phyloP scores from a whole-genome alignment of 2,888 invertebrate species.

The Agelastica alni region DNA sequence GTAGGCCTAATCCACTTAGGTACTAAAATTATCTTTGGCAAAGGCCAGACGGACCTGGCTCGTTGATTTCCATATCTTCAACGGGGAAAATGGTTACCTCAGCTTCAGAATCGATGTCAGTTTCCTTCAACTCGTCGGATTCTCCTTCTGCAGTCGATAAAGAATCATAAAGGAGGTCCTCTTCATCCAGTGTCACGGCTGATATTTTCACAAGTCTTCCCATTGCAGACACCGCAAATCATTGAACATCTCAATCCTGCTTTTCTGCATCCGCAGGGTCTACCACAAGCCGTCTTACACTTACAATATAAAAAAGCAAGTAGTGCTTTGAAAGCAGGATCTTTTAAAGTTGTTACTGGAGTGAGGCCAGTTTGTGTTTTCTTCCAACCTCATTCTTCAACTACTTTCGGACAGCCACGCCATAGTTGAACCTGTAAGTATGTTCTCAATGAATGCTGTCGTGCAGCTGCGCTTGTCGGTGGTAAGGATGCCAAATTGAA shows the following conservation, averaged over 20 bases:
- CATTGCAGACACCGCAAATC: slow-evolving; percentile 10
- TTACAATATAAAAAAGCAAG: slow-evolving; percentile 2
- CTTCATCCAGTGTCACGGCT: neutral
- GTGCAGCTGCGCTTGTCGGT: slow-evolving; percentile 2
- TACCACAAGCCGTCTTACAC: neutral
- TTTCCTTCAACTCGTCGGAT: slow-evolving; percentile 5
- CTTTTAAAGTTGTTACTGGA: slow-evolving; percentile 11
- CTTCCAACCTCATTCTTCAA: slow-evolving; percentile 10
- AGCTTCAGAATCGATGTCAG: slow-evolving; percentile 8
- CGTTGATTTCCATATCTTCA: slow-evolving; percentile 14
- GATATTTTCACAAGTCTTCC: slow-evolving; percentile 6
- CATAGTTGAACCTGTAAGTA: slow-evolving; percentile 4
- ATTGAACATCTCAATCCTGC: slow-evolving; percentile 13
- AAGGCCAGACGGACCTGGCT: too few relatives aligned
- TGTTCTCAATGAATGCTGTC: slow-evolving; percentile 3
- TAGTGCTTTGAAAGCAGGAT: slow-evolving; percentile 15
- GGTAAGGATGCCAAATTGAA: slow-evolving; percentile 9
- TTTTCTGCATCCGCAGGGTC: neutral
- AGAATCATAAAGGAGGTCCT: too few relatives aligned
- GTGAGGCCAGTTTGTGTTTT: slow-evolving; percentile 10
- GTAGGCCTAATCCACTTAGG: too few relatives aligned
- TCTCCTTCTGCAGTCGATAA: too few relatives aligned
- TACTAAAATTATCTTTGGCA: too few relatives aligned
- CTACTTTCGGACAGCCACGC: slow-evolving; percentile 5
- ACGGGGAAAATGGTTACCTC: slow-evolving; percentile 5